Evolutionary conservation across 2,113 vertebrate species (phyloP).

Genomic region (Pyxicephalus adspersus): DNA sequence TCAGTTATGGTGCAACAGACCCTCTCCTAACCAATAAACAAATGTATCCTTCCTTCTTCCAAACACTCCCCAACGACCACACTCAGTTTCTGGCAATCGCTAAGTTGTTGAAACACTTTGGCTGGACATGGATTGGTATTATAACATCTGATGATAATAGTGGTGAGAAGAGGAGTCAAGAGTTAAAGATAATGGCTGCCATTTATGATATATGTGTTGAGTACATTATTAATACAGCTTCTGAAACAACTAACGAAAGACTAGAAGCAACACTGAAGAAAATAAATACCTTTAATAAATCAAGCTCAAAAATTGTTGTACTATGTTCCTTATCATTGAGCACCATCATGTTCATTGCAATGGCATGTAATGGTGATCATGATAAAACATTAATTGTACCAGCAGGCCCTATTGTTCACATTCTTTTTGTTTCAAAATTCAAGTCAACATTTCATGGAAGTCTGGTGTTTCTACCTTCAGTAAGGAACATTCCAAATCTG

Average conservation of each 20-base stretch:
- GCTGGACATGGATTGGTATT: conserved; percentile 36
- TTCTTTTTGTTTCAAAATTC: neutral
- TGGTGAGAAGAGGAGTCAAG: conserved; percentile 14
- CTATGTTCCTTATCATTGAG: neutral
- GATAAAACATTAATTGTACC: conserved; percentile 32
- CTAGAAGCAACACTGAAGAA: neutral
- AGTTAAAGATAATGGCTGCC: neutral
- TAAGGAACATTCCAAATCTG: neutral
- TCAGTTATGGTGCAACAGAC: conserved; percentile 18
- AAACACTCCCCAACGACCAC: neutral
- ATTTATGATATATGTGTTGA: conserved; percentile 12
- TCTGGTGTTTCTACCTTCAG: neutral
- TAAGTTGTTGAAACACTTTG: conserved; percentile 12
- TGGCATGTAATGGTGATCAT: too few relatives aligned
- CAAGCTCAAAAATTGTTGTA: neutral
- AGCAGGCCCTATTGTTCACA: neutral
- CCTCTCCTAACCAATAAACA: neutral
- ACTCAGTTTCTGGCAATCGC: neutral
- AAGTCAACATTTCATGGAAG: neutral
- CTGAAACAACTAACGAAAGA: neutral
- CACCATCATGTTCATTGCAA: neutral
- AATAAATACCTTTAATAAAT: neutral
- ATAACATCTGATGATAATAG: conserved; percentile 14
- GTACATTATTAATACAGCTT: neutral
- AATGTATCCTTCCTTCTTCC: conserved; percentile 8